Evolutionary conservation across 2,797 vertebrate genomes (phyloP).

Genomic region (Todus mexicanus): DNA sequence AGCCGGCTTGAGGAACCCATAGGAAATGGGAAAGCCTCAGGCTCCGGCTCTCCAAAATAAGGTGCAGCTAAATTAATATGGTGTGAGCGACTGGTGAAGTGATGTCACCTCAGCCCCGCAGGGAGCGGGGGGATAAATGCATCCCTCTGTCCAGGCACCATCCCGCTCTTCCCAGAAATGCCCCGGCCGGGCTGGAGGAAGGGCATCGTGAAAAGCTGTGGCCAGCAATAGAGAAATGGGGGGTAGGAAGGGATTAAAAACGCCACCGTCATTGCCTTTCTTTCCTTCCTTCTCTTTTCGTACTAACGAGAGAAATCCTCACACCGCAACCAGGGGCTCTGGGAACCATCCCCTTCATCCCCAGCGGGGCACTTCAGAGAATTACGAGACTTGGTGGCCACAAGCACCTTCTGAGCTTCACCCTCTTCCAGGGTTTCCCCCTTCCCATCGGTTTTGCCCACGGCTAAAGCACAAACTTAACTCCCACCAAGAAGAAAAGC

Average conservation of each 20-base stretch:
- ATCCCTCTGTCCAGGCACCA: not conserved
- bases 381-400: not conserved
- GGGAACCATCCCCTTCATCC: not conserved
- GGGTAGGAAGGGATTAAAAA: not conserved
- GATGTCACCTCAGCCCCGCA: not conserved
- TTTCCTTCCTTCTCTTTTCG: not conserved
- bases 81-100: not conserved
- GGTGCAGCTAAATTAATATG: not conserved
- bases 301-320: not conserved
- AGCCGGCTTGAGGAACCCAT: not conserved
- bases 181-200: not conserved
- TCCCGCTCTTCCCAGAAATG: not conserved
- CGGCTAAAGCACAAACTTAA: not conserved
- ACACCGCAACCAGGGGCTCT: no score
- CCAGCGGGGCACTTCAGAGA: not conserved
- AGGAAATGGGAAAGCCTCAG: not conserved
- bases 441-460: not conserved
- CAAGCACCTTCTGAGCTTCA: not conserved
- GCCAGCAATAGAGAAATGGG: not conserved
- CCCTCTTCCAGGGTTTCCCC: not conserved
- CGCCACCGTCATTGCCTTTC: rapidly evolving
- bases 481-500: not conserved
- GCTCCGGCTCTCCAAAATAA: not conserved
- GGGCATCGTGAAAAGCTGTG: not conserved
- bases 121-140: not conserved